These are phyloP conservation scores for Thryonomys swinderianus DNA, from an alignment of 2,113 vertebrate species.

Conservation along the genomic window DNA sequence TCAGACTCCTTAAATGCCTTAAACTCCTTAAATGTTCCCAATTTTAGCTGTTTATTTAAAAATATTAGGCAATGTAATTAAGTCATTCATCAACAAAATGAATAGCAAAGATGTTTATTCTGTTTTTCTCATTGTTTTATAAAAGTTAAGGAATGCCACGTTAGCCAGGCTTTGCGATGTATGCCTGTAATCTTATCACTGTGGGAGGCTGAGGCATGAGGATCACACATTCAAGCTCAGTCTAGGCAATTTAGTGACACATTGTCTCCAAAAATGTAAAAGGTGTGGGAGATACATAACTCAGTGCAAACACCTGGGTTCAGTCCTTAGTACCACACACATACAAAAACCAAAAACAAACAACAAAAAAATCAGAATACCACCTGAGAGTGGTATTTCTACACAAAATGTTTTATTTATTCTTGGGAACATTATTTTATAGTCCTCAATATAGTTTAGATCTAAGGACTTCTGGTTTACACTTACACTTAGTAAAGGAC, in stretches of 20 bases:
- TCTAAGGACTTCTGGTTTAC: conserved; percentile 7
- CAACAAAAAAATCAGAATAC: too few species aligned
- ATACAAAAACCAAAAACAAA: background rate
- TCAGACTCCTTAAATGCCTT: background rate
- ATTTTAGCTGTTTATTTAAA: background rate
- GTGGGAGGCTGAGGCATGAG: background rate
- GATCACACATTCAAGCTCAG: background rate
- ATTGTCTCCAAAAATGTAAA: background rate
- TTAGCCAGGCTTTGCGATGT: background rate
- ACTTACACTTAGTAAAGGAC: conserved; percentile 7
- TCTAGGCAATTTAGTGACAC: background rate
- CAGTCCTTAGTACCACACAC: background rate
- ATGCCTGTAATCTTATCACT: background rate
- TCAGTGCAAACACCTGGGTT: background rate
- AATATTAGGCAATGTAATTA: background rate
- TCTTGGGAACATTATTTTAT: conserved; percentile 21
- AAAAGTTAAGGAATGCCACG: background rate
- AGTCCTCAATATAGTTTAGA: background rate
- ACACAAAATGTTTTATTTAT: background rate
- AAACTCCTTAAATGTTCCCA: background rate
- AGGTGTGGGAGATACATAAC: background rate
- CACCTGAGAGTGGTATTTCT: background rate
- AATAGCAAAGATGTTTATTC: background rate
- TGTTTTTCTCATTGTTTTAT: conserved; percentile 32
- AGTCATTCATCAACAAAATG: background rate